Percentiles rank a stretch among this genome's conserved stretches.
Conservation (phyloP, 2,113 vertebrate genomes). For the Paralichthys olivaceus region DNA sequence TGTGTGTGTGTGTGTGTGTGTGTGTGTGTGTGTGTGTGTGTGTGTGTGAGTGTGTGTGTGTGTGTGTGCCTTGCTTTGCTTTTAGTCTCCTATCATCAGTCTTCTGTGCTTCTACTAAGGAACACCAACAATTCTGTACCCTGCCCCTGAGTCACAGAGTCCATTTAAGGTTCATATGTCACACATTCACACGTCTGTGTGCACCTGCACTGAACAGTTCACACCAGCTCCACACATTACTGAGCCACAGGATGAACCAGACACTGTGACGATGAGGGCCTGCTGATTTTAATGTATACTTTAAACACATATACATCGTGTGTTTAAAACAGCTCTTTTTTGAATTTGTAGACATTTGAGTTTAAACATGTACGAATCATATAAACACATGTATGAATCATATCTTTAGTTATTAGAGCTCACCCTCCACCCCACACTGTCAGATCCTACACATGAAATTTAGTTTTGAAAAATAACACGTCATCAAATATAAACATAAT, state of each 20-base stretch:
- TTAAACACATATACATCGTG: not conserved
- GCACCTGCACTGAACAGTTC: conserved; percentile 17
- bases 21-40: not conserved
- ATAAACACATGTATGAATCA: too few relatives aligned
- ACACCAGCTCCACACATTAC: conserved; percentile 15
- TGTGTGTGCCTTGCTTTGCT: conserved; percentile 29
- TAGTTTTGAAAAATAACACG: too few relatives aligned
- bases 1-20: conserved; percentile 14
- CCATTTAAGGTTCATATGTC: conserved; percentile 56
- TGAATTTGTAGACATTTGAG: too few relatives aligned
- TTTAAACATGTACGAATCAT: too few relatives aligned
- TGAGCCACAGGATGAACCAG: conserved; percentile 2
- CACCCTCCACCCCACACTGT: too few relatives aligned
- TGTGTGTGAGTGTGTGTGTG: not conserved
- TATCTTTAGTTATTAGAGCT: too few relatives aligned
- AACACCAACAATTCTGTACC: conserved; percentile 39
- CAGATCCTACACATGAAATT: too few relatives aligned
- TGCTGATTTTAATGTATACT: not conserved
- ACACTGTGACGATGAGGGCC: not conserved
- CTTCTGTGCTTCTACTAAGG: conserved; percentile 22
- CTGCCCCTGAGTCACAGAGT: conserved; percentile 8
- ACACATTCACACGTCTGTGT: conserved; percentile 27
- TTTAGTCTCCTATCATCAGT: not conserved
- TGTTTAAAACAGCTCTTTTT: not conserved
- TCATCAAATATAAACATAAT: too few relatives aligned